These are phyloP conservation scores for Stegastes partitus DNA, from an alignment of 2,113 vertebrate species.

Conservation along the genomic window DNA sequence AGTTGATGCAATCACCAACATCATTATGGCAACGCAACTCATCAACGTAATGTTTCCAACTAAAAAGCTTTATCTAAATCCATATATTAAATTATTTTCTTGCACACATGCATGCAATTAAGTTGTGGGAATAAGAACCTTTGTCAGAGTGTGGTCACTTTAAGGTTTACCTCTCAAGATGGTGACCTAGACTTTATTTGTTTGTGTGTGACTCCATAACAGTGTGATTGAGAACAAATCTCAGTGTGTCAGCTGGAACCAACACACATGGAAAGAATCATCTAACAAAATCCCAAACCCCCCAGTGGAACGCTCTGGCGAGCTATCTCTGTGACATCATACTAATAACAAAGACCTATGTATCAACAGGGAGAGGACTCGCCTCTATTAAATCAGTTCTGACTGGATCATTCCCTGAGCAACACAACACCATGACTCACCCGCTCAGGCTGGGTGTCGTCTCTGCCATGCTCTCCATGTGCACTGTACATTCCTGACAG, in stretches of 20 bases:
- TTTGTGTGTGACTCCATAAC: constrained; percentile 29
- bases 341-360: constrained; percentile 58
- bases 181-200: constrained; percentile 15
- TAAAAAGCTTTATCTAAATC: too few relatives aligned
- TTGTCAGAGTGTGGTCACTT: not conserved
- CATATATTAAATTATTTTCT: too few relatives aligned
- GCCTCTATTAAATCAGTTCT: constrained; percentile 54
- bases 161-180: not conserved
- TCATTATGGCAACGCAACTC: too few relatives aligned
- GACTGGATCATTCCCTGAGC: constrained; percentile 54
- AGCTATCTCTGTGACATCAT: constrained; percentile 72
- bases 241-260: constrained; percentile 31
- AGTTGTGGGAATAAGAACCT: too few relatives aligned
- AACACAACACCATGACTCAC: constrained; percentile 59
- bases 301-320: constrained; percentile 12
- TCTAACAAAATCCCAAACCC: constrained; percentile 26
- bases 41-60: too few relatives aligned
- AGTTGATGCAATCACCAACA: too few relatives aligned
- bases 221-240: constrained; percentile 14
- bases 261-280: constrained; percentile 71
- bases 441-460: constrained; percentile 42
- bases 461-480: not conserved
- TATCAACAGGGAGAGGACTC: constrained; percentile 62
- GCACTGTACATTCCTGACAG: constrained; percentile 15
- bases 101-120: too few relatives aligned